Base-by-base conservation (phyloP, 2,797 vertebrate species). In the Anguilla obscura region DNA sequence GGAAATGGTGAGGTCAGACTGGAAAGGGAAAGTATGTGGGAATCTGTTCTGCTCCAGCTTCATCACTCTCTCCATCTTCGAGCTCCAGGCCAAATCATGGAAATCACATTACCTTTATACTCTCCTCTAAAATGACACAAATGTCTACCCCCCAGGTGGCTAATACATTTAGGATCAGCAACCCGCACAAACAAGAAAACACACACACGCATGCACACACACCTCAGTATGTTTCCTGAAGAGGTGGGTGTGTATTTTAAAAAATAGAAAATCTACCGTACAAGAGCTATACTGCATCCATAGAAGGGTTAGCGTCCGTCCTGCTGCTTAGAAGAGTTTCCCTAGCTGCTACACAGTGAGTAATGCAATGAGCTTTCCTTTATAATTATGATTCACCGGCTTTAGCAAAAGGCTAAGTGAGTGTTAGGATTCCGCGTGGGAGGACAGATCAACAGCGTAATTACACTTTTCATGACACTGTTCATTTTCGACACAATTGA, bases 301-400 rank as follows among this genome's bases (percentile, higher is more conserved):
- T 14, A 76, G 74, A 76, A 2, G 12, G 18, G 36, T 36, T 40
- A 45, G 33, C 74, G 48, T 3, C 24, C 40, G 48, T 45, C 40
- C 10, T 14, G 27, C 30, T 3, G 79, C 33, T 21, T 24, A 24
- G 36, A 80, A 21, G 14, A 80, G 33, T 82, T 21, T n/a, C 9
- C 45, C 40, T 50, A 24, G 79, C 10, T 50, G 79, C 40, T 82
- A 18, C 33, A 12, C 27, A 40, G 74, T 40, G 30, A 76, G 74
- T 40, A 40, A 76, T 12, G 52, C 52, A 14, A 16, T 80, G 52
- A 85, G 82, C 50, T 86, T 48, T 79, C 24, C 45, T 86, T 33
- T 40, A 4, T 88, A 88, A 88, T 66, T 86, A 85, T 50, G 52
- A 80, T 76, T 88, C 84, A 85, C 56, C 66, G 48, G 84, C 69